Evolutionary conservation across 2,888 invertebrate species (phyloP).

Genomic region (Agrotis segetum): DNA sequence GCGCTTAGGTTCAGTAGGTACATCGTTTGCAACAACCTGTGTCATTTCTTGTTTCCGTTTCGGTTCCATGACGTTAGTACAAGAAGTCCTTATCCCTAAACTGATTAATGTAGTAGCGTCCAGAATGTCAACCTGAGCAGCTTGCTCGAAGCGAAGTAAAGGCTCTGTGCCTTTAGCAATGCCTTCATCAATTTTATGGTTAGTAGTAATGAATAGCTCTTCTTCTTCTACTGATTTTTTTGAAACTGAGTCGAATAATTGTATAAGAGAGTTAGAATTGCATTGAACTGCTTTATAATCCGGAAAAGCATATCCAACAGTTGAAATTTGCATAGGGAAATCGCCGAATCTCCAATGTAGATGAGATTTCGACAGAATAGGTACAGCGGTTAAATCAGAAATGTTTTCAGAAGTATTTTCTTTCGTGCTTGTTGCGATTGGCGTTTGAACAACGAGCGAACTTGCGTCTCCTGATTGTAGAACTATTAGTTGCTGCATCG

Average conservation of each 20-base stretch:
- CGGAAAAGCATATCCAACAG: conserved; percentile 80
- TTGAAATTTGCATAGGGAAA: conserved; percentile 80
- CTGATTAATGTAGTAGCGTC: conserved; percentile 13
- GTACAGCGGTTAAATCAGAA: conserved; percentile 67
- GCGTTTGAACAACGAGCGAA: conserved; percentile 75
- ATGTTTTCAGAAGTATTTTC: conserved; percentile 62
- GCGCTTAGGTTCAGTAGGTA: conserved; percentile 6
- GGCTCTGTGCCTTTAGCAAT: conserved; percentile 56
- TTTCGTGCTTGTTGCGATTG: conserved; percentile 69
- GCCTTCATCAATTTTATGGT: conserved; percentile 54
- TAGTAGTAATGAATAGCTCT: neutral
- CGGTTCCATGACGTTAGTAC: neutral
- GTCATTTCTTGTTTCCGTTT: conserved; percentile 11
- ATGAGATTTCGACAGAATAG: conserved; percentile 70
- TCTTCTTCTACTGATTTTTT: conserved; percentile 10
- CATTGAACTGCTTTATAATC: conserved; percentile 56
- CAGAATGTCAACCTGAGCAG: conserved; percentile 38
- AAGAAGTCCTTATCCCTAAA: conserved; percentile 38
- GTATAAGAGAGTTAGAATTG: conserved; percentile 45
- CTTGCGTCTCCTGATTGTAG: conserved; percentile 80
- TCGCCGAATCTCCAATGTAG: conserved; percentile 73
- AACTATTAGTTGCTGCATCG: conserved; percentile 75
- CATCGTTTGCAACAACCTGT: neutral
- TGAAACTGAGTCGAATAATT: conserved; percentile 49
- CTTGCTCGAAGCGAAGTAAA: conserved; percentile 30